phyloP scores from a whole-genome alignment of 2,888 invertebrate genomes.

The Volucella inanis region DNA sequence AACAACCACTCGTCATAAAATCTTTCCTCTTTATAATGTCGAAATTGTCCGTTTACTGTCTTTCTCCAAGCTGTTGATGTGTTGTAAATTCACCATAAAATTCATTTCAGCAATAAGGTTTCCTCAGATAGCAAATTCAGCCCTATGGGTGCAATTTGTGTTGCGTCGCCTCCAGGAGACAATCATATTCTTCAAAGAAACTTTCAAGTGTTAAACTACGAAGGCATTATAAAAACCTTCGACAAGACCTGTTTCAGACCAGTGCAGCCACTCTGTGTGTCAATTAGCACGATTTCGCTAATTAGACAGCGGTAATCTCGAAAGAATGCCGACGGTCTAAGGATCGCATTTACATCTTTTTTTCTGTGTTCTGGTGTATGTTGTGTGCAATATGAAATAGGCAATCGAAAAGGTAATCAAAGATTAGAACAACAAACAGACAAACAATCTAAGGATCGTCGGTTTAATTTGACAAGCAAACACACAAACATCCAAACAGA shows the following conservation, averaged over 20 bases:
- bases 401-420: not conserved
- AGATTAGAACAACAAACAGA: constrained; percentile 9
- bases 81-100: constrained; percentile 29
- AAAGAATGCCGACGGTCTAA: constrained; percentile 24
- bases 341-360: constrained; percentile 11
- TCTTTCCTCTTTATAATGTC: too few relatives aligned
- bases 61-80: constrained; percentile 22
- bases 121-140: constrained; percentile 39
- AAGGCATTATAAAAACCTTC: constrained; percentile 4
- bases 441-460: constrained; percentile 1
- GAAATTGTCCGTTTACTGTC: constrained; percentile 40
- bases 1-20: too few relatives aligned
- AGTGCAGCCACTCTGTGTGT: constrained; percentile 23
- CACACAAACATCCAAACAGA: not conserved
- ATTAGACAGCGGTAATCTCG: constrained; percentile 60
- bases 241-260: constrained; percentile 13
- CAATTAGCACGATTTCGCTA: constrained; percentile 67
- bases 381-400: not conserved
- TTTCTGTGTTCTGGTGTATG: not conserved
- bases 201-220: constrained; percentile 34
- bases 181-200: constrained; percentile 23
- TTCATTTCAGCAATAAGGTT: constrained; percentile 47
- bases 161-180: constrained; percentile 19
- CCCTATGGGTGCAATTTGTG: constrained; percentile 53
- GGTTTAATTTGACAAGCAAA: constrained; percentile 13